Evolutionary conservation across 2,888 invertebrate genomes (phyloP), one percentile per base, ranked within the genome.

Genomic region (Bellardia bayeri): DNA sequence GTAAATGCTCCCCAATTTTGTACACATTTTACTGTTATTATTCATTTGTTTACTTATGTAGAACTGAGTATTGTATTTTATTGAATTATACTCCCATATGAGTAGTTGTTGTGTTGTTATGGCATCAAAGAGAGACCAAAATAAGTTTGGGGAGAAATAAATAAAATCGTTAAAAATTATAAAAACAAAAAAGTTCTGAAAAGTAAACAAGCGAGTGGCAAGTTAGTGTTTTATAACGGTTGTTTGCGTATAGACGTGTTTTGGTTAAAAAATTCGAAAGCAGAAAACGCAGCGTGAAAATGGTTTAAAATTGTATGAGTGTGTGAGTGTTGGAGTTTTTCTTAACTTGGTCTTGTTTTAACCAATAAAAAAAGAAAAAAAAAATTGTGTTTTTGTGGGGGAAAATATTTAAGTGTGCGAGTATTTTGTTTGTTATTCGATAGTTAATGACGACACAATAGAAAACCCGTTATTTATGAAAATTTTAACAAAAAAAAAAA

Each of bases 181-280:
- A 42, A 45, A 56, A 66, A 40, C 42, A 58, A 51, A 37, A 82
- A 63, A 56, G 75, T 85, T 80, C 81, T 81, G n/a, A 64, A 75
- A 49, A 75, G 64, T 81, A 85, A 85, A 85, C 80, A 85, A 85
- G 82, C 56, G 80, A 61, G 71, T 56, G 76, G 71, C 72, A 82
- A 81, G 88, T 91, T 90, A 93, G 93, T 93, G 90, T 90, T 91
- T 91, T 91, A 89, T 93, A 93, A 93, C 93, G 93, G 93, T 93
- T 93, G 93, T 93, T 93, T 92, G 93, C 92, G 93, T 93, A 93
- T 89, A 90, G 93, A 92, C 93, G 93, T 91, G 91, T 89, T 89
- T 82, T 74, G 42, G 83, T 37, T 78, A 71, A 61, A n/a, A 30
- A 45, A 30, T 30, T 66, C n/a, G 16, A 23, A 76, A 66, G 40